phyloP scores from a whole-genome alignment of 1,140 invertebrate species.

The Eriocheir sinensis region DNA sequence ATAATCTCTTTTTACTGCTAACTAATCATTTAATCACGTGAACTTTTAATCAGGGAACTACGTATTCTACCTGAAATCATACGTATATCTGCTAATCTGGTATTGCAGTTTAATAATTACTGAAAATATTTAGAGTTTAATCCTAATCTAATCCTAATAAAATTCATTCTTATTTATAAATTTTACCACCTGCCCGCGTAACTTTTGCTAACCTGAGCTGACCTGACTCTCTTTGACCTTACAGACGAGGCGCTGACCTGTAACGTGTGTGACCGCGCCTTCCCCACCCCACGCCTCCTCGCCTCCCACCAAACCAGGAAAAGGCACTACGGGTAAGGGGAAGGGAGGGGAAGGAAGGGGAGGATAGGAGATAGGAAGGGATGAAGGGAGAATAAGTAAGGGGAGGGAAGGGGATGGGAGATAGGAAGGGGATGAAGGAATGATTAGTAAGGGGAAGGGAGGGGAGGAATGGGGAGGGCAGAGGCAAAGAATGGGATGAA shows the following conservation, averaged over 20 bases:
- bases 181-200: too few species aligned
- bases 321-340: conserved; percentile 67
- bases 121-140: too few species aligned
- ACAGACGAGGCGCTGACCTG: conserved; percentile 66
- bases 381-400: neutral
- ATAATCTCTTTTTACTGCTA: too few species aligned
- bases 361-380: neutral
- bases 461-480: neutral
- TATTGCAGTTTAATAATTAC: too few species aligned
- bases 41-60: too few species aligned
- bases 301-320: conserved; percentile 68
- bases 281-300: conserved; percentile 50
- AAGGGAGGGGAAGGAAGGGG: too few species aligned
- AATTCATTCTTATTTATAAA: too few species aligned
- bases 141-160: too few species aligned
- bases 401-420: neutral
- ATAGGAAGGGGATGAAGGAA: neutral
- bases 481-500: neutral
- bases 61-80: too few species aligned
- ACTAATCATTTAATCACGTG: too few species aligned
- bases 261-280: conserved; percentile 58
- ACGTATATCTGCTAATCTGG: too few species aligned
- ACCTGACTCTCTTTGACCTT: neutral
- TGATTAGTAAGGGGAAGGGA: neutral
- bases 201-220: neutral